These are phyloP conservation scores for Pachypanchax playfairii DNA, from an alignment of 2,113 vertebrate species.

Conservation along the genomic window DNA sequence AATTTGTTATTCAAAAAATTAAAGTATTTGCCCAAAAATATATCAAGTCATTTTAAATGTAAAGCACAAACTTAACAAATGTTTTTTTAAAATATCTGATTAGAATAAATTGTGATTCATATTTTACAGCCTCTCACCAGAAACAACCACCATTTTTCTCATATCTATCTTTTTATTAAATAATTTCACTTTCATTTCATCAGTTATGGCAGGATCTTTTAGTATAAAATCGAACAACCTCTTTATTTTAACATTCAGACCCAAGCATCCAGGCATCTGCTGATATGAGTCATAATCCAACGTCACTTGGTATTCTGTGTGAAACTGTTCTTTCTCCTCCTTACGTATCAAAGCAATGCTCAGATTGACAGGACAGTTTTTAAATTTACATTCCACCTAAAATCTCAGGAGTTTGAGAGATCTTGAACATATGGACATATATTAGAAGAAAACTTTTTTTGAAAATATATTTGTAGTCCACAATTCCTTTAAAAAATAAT, in stretches of 20 bases:
- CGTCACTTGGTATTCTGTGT: slow-evolving; percentile 1
- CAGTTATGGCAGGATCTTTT: neutral
- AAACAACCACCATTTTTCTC: neutral
- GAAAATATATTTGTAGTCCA: too few species aligned
- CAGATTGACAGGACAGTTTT: neutral
- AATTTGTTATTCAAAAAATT: neutral
- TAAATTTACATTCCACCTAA: too few species aligned
- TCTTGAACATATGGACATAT: neutral
- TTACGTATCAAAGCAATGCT: neutral
- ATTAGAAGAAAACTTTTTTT: too few species aligned
- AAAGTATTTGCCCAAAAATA: too few species aligned
- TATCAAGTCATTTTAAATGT: too few species aligned
- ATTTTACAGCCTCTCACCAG: too few species aligned
- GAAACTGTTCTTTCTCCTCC: neutral
- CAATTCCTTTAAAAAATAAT: too few species aligned
- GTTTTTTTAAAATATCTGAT: too few species aligned
- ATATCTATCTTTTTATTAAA: neutral
- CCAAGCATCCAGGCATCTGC: slow-evolving; percentile 5
- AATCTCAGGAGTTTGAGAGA: neutral
- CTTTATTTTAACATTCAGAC: slow-evolving; percentile 1
- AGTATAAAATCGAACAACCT: neutral
- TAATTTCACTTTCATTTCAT: neutral
- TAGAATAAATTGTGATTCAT: too few species aligned
- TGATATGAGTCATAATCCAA: slow-evolving; percentile 21
- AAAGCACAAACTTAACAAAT: too few species aligned